A percentile compares a stretch with the other conserved stretches of the same genome.
phyloP scores from a whole-genome alignment of 2,888 invertebrate species.

The Coecobrya sp. region DNA sequence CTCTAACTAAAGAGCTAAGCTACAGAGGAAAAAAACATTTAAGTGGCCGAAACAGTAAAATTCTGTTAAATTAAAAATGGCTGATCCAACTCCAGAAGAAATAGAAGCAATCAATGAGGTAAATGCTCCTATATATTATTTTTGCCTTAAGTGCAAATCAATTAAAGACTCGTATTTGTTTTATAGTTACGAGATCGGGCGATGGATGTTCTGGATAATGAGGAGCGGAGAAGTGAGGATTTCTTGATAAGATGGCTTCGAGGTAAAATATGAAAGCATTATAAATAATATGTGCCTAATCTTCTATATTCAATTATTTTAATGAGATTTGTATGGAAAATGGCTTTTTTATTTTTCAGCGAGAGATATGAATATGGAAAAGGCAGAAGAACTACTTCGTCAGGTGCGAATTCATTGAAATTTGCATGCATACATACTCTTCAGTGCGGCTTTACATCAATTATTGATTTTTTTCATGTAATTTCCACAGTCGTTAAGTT shows the following conservation, averaged over 20 bases:
- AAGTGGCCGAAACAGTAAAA: no score
- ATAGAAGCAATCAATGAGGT: conserved; percentile 20
- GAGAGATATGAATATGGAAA: conserved; percentile 81
- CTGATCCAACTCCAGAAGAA: conserved; percentile 46
- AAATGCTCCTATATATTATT: no score
- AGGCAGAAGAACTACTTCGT: conserved; percentile 82
- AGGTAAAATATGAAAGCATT: no score
- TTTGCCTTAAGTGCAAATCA: no score
- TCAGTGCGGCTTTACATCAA: no score
- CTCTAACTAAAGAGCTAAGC: no score
- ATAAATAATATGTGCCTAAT: neutral
- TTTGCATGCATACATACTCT: neutral
- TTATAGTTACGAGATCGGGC: conserved; percentile 45
- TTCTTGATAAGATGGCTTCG: conserved; percentile 79
- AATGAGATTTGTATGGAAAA: neutral
- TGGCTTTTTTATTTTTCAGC: conserved; percentile 71
- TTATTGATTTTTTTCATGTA: no score
- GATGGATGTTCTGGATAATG: conserved; percentile 23
- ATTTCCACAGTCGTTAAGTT: conserved; percentile 57
- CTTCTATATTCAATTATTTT: neutral
- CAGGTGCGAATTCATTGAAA: conserved; percentile 62
- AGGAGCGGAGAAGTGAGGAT: conserved; percentile 36
- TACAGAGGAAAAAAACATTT: no score
- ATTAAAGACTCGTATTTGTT: neutral
- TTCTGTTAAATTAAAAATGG: conserved; percentile 15